Evolutionary conservation across 2,113 vertebrate genomes (phyloP), one percentile per base, ranked within the genome.

Genomic region (Marmota flaviventris): DNA sequence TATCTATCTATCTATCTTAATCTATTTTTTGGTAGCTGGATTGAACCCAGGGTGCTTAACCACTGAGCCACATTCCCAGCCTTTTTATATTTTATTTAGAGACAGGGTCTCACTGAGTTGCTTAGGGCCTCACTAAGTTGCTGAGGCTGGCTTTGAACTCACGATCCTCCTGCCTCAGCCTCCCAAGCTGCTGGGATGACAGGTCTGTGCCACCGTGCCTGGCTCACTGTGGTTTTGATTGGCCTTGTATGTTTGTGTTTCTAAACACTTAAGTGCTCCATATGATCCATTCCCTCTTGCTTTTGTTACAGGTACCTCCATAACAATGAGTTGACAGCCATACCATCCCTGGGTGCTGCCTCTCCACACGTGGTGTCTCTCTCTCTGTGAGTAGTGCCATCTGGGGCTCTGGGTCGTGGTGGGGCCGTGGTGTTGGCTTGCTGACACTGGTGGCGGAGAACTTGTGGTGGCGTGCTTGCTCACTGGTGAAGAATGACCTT

Each of bases 321-420:
- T 98, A 99, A 99, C 99, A 99, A 99, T 17, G 99, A 99, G 96
- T 98, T 99, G 98, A 99, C 98, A 20, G 94, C 98, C 72, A 98
- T 99, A 92, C 99, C 99, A 1, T 99, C 98, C 77, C 98, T 99
- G 88, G 99, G 99, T 86, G 83, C 97, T 0, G 98, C 99, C 63
- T 98, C 99, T 29, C 83, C 98, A 51, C 97, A 90, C 0, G 25
- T 99, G 83, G 95, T 98, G 69, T 98, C 98, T 45, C 99, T 99
- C 56, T 98, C 99, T 97, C 98, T 99, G 99, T 99, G 98, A 99
- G 99, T 99, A 96, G 1, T 82, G 42, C 58, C 8, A 0, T 39
- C 25, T 1, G 34, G 79, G 53, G 5, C 67, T 20, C 56, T n/a
- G 85, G 82, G 69, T 11, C 25, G 24, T 53, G 39, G 39, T 16